These are phyloP conservation scores for Lagopus muta DNA, from an alignment of 2,113 vertebrate genomes.

Conservation along the genomic window DNA sequence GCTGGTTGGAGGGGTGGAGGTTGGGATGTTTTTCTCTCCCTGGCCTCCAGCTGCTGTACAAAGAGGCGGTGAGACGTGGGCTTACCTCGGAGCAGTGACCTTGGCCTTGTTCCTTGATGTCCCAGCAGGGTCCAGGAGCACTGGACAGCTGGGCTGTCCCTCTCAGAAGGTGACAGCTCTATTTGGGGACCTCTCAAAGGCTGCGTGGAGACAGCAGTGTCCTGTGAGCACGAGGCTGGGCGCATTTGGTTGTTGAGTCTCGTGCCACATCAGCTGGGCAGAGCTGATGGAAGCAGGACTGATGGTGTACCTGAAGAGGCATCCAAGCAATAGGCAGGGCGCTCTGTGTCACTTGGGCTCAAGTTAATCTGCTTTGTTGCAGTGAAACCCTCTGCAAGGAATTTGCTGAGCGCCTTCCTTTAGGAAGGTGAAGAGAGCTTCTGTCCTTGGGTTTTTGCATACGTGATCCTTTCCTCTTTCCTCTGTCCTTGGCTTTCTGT, in stretches of 20 bases:
- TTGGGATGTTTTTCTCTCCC: not conserved
- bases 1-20: not conserved
- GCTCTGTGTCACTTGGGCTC: accelerated
- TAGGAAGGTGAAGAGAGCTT: not conserved
- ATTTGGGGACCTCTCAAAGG: no score
- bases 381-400: not conserved
- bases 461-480: not conserved
- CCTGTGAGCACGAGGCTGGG: accelerated
- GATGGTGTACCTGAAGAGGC: not conserved
- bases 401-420: accelerated
- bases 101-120: not conserved
- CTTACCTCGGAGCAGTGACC: not conserved
- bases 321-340: not conserved
- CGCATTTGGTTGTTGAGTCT: not conserved
- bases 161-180: not conserved
- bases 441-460: not conserved
- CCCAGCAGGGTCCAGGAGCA: not conserved
- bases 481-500: not conserved
- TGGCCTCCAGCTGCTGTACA: not conserved
- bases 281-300: not conserved
- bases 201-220: not conserved
- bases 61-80: not conserved
- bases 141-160: not conserved
- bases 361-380: not conserved
- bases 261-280: not conserved